Base-by-base conservation (phyloP, 2,888 invertebrate species). In the Nebria brevicollis region DNA sequence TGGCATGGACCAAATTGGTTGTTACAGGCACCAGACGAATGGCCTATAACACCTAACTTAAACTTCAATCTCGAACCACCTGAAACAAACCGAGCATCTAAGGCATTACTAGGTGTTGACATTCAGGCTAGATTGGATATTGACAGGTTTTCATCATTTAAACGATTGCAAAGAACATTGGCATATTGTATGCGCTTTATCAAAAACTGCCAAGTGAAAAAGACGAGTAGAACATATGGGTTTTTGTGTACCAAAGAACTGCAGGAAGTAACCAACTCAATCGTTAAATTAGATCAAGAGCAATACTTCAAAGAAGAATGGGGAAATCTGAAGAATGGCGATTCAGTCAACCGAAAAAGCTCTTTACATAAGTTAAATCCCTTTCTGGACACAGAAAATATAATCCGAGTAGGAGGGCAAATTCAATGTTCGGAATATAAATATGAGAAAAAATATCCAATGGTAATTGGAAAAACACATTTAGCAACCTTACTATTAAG, bases 401-500 rank as follows among this genome's bases (percentile, higher is more conserved):
- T 75, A 20, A 20, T 75, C 15, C 65, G 75, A 8, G 75, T 75
- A 15, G 66, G 75, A 20, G 75, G 75, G 6, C 15, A 66, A 20
- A 13, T 75, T n/a, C 8, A 25, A 26, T 25, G 20, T 11, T 64
- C 75, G 3, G 26, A 65, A 8, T 66, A 26, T 66, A 11, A 34
- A 10, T 75, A 65, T 65, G 75, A 75, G 11, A 75, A 75, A 75
- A 64, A 75, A 65, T 65, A 75, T 66, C 66, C 20, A 64, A 64
- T 75, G 2, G 2, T 75, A 65, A 7, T 75, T 64, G 8, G 65
- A 66, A 13, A 65, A 42, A 66, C 11, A 11, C 66, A 75, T 20
- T 20, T 20, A 20, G 20, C 66, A 75, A 10, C 7, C 34, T 75
- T 26, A 26, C 75, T 2, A 66, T 64, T 25, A 7, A 7, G 34